These are phyloP conservation scores for Xenops minutus DNA, from an alignment of 2,797 vertebrate genomes.

Conservation along the genomic window DNA sequence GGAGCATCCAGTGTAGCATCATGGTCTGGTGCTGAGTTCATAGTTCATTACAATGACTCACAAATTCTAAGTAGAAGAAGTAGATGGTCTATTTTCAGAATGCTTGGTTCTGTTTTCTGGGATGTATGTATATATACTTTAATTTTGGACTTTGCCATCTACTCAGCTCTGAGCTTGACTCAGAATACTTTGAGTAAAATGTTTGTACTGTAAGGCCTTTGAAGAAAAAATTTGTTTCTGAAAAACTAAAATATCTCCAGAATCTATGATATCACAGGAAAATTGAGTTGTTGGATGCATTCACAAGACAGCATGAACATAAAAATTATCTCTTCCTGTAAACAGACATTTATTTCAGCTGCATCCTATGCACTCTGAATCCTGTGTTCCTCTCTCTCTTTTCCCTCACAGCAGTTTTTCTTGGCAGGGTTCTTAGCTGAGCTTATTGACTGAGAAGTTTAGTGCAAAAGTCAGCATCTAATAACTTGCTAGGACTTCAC, in stretches of 20 bases:
- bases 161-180: neutral
- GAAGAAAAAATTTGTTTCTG: neutral
- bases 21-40: neutral
- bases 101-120: neutral
- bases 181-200: neutral
- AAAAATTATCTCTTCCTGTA: neutral
- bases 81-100: neutral
- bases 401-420: neutral
- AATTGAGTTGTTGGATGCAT: neutral
- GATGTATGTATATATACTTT: neutral
- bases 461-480: neutral
- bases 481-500: neutral
- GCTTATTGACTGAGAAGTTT: neutral
- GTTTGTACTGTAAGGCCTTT: neutral
- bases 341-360: neutral
- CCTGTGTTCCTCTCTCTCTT: neutral
- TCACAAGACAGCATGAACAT: neutral
- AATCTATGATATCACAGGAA: neutral
- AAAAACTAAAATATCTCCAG: neutral
- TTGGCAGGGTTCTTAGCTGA: neutral
- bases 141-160: neutral
- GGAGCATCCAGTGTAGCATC: neutral
- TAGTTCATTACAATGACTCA: neutral
- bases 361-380: neutral
- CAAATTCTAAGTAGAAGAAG: neutral